Evolutionary conservation across 2,797 vertebrate species (phyloP), one percentile per base, ranked within the genome.

Genomic region (Acanthurus leucopareius): DNA sequence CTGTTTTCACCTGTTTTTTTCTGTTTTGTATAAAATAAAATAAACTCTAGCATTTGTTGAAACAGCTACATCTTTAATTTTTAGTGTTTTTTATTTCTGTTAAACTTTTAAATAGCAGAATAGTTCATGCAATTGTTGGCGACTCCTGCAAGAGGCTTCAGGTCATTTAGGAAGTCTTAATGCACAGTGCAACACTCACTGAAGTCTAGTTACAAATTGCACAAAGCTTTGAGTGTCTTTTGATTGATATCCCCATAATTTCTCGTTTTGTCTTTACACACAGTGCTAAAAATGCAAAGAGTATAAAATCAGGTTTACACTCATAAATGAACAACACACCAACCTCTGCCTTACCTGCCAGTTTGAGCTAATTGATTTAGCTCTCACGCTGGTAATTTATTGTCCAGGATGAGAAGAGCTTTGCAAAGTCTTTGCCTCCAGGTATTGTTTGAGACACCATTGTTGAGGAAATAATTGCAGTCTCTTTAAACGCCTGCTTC

Each of bases 351-450:
- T 86, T 16, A 63, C 48, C 73, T 84, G 59, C 53, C 17, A 17
- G 20, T 80, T 79, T n/a, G 87, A 74, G 69, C 69, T 86, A 87
- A 91, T 91, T 87, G 90, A 92, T 93, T 93, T 79, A 85, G 78
- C 83, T 82, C 86, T 85, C 84, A 67, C 78, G 81, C 71, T 88
- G 83, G 64, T 89, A 80, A 92, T 89, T 91, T 87, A 79, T 78
- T 77, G 78, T 86, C 81, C 82, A 72, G 79, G 87, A 86, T 88
- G 85, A 90, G 86, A 84, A 82, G 69, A 83, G 75, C 70, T 79
- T 75, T 86, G 72, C 63, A 80, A 77, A 89, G 70, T 85, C 84
- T 88, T 67, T 83, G 81, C 88, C 86, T 79, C 54, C 77, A 87
- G 88, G 80, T 90, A 85, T 91, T 86, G 87, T 87, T 87, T 86